Conservation (phyloP, 23 tunicate species). For the Trididemnum miniatum region DNA sequence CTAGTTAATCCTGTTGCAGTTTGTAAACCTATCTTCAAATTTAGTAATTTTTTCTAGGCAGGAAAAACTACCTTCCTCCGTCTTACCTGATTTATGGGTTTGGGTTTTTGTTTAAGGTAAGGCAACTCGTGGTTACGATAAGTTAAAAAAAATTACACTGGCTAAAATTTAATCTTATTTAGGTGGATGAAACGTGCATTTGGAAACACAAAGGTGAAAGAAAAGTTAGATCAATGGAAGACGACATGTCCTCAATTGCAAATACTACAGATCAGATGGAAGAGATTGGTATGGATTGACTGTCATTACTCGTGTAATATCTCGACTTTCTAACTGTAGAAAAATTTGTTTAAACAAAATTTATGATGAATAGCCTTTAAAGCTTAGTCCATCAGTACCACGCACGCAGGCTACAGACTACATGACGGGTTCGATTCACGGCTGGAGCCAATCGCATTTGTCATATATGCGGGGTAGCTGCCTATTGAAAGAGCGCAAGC, state of each 20-base stretch:
- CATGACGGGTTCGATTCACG: too few relatives aligned
- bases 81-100: slow-evolving; percentile 90
- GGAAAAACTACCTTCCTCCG: slow-evolving; percentile 96
- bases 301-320: too few relatives aligned
- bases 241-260: slow-evolving; percentile 45
- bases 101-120: slow-evolving; percentile 87
- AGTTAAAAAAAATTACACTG: not conserved
- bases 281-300: slow-evolving; percentile 15
- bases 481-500: too few relatives aligned
- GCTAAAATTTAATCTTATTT: not conserved
- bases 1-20: too few relatives aligned
- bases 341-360: too few relatives aligned
- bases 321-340: too few relatives aligned
- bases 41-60: slow-evolving; percentile 56
- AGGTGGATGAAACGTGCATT: slow-evolving; percentile 93
- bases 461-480: too few relatives aligned
- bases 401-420: too few relatives aligned
- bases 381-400: too few relatives aligned
- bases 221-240: slow-evolving; percentile 50
- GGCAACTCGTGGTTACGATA: not conserved
- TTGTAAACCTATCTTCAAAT: too few relatives aligned
- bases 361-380: too few relatives aligned
- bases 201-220: slow-evolving; percentile 94
- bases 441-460: too few relatives aligned
- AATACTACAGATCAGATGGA: slow-evolving; percentile 12